These are phyloP conservation scores for Nomada fabriciana DNA, from an alignment of 2,888 invertebrate species.

Conservation along the genomic window DNA sequence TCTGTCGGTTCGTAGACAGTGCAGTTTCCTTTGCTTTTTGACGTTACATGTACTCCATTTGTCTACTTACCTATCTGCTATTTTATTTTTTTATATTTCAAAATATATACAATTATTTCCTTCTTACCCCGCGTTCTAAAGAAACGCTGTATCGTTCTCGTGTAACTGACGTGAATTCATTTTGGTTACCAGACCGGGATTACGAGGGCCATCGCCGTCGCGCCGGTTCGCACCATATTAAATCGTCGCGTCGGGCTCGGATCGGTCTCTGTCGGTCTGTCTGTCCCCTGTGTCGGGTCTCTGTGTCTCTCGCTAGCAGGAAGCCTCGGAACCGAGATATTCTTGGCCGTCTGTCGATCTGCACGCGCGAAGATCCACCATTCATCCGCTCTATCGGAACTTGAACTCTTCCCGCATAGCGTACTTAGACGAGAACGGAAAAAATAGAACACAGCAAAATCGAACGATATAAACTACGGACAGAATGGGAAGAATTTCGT, in stretches of 20 bases:
- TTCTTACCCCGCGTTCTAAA: slow-evolving; percentile 57
- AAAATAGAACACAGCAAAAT: slow-evolving; percentile 11
- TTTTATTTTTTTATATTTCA: slow-evolving; percentile 27
- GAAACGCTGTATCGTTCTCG: slow-evolving; percentile 65
- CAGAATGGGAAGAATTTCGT: slow-evolving; percentile 13
- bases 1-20: slow-evolving; percentile 8
- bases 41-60: slow-evolving; percentile 31
- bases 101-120: slow-evolving; percentile 22
- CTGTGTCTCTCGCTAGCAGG: slow-evolving; percentile 80
- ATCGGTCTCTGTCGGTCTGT: slow-evolving; percentile 78
- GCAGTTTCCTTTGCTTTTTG: slow-evolving; percentile 26
- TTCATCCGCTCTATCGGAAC: slow-evolving; percentile 63
- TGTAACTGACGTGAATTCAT: slow-evolving; percentile 76
- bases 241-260: slow-evolving; percentile 83
- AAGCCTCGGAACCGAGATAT: slow-evolving; percentile 84
- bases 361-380: slow-evolving; percentile 81
- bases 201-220: slow-evolving; percentile 93
- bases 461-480: slow-evolving; percentile 28
- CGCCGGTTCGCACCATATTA: slow-evolving; percentile 95
- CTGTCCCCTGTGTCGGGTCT: slow-evolving; percentile 69
- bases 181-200: slow-evolving; percentile 88
- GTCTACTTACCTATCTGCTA: slow-evolving; percentile 51
- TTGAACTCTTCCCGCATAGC: slow-evolving; percentile 57
- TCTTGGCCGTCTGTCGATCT: slow-evolving; percentile 79
- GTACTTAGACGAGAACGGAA: slow-evolving; percentile 37